phyloP scores from a whole-genome alignment of 2,888 invertebrate species.

The Julus scandinavius region DNA sequence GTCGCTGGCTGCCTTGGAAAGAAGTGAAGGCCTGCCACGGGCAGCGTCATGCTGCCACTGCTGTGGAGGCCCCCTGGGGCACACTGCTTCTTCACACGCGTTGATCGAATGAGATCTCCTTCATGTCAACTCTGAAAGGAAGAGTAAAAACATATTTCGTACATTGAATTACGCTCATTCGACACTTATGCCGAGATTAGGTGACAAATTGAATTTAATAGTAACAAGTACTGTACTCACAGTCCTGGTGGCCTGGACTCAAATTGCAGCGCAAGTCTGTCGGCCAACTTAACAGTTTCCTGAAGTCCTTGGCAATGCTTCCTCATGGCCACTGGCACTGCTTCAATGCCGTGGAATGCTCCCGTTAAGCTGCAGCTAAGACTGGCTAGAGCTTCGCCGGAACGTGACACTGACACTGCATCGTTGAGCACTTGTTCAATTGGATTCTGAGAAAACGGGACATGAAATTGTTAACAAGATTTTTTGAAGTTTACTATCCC shows the following conservation, averaged over 20 bases:
- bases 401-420: constrained; percentile 31
- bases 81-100: constrained; percentile 24
- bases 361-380: constrained; percentile 55
- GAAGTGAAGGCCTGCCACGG: neutral
- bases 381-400: constrained; percentile 55
- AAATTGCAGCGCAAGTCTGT: constrained; percentile 53
- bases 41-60: neutral
- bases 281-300: constrained; percentile 57
- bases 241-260: constrained; percentile 52
- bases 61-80: neutral
- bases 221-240: constrained; percentile 20
- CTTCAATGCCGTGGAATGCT: constrained; percentile 56
- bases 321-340: constrained; percentile 55
- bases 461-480: neutral
- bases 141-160: neutral
- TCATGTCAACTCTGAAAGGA: constrained; percentile 44
- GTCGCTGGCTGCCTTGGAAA: neutral
- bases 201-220: no score
- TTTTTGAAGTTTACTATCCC: no score
- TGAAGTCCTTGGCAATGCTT: constrained; percentile 56
- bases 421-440: constrained; percentile 48
- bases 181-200: no score
- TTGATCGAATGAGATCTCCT: constrained; percentile 51
- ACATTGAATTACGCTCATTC: no score
- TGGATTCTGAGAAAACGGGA: constrained; percentile 43